Conservation (phyloP, 2,113 vertebrate genomes). For the Hemichromis elongatus region DNA sequence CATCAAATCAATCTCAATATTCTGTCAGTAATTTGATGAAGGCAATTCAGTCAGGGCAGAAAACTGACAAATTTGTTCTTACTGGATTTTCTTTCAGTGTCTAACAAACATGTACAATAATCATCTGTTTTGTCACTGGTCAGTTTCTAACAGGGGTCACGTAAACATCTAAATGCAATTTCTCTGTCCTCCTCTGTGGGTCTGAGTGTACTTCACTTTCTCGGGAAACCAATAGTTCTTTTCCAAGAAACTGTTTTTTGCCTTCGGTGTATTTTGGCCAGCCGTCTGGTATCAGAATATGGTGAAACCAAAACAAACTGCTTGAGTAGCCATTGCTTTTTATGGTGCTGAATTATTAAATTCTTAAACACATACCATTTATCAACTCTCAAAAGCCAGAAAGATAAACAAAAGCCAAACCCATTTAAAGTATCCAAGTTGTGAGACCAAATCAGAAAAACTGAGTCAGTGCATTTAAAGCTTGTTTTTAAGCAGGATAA, state of each 20-base stretch:
- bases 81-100: background rate
- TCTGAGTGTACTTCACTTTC: background rate
- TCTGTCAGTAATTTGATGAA: background rate
- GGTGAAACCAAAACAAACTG: conserved; percentile 32
- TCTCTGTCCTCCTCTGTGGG: background rate
- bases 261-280: conserved; percentile 6
- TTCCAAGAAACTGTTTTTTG: conserved; percentile 12
- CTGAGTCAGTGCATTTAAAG: background rate
- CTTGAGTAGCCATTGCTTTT: background rate
- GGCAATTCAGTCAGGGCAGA: background rate
- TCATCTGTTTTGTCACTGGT: background rate
- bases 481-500: background rate
- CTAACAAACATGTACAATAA: background rate
- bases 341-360: conserved; percentile 8
- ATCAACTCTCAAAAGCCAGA: background rate
- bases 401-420: background rate
- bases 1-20: background rate
- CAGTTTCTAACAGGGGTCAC: background rate
- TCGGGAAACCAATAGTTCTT: background rate
- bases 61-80: background rate
- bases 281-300: background rate
- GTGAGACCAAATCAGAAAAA: conserved; percentile 5
- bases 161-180: background rate
- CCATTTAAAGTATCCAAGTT: background rate
- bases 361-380: conserved; percentile 7